Conservation (phyloP, 1,140 invertebrate genomes). For the Caenorhabditis elegans region WBcel235 BX284602.5:8631001-8631500, state of each 20-base stretch:
- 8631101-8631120: not conserved
- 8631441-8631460: not conserved
- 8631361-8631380: too few relatives aligned
- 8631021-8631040: not conserved
- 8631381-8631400: too few relatives aligned
- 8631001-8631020: not conserved
- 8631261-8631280: too few relatives aligned
- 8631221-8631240: constrained; percentile 4
- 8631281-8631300: too few relatives aligned
- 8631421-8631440: not conserved
- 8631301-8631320: too few relatives aligned
- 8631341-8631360: too few relatives aligned
- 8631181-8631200: not conserved
- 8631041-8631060: not conserved
- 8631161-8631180: not conserved
- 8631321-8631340: too few relatives aligned
- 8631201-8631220: constrained; percentile 17
- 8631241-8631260: too few relatives aligned
- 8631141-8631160: not conserved
- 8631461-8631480: too few relatives aligned
- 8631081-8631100: constrained; percentile 7
- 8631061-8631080: not conserved
- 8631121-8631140: not conserved
- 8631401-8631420: not conserved
- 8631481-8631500: too few relatives aligned